phyloP scores from a whole-genome alignment of 2,888 invertebrate species.

The Chesias legatella region DNA sequence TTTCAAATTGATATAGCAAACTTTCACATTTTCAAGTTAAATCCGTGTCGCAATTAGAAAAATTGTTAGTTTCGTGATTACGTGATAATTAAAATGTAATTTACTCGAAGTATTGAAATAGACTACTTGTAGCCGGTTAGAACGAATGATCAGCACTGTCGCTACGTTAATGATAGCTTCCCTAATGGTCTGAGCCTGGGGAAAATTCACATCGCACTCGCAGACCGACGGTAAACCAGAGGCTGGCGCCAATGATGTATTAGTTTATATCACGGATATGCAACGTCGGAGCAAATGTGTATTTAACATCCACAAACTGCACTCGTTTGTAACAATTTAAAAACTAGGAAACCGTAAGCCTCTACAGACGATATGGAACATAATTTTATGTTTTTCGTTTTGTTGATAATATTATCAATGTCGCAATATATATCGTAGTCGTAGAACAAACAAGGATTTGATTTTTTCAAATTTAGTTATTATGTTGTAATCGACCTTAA shows the following conservation, averaged over 20 bases:
- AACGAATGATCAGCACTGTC: constrained; percentile 61
- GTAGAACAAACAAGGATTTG: no score
- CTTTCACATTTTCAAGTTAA: constrained; percentile 15
- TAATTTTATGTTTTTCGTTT: no score
- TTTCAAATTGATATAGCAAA: constrained; percentile 1
- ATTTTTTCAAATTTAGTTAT: no score
- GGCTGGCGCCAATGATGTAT: constrained; percentile 69
- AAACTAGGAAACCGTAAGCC: background rate
- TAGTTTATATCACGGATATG: constrained; percentile 66
- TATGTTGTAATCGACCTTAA: no score
- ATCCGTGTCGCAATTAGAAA: constrained; percentile 14
- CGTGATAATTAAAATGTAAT: constrained; percentile 46
- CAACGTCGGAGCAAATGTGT: constrained; percentile 26
- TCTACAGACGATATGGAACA: no score
- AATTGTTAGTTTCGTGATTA: constrained; percentile 32
- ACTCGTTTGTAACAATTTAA: constrained; percentile 2
- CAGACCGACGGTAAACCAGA: constrained; percentile 63
- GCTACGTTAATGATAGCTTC: constrained; percentile 73
- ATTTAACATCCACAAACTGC: constrained; percentile 16
- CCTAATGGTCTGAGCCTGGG: constrained; percentile 60
- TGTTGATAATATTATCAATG: no score
- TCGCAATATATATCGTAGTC: no score
- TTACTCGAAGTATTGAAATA: constrained; percentile 41
- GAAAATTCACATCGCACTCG: constrained; percentile 70
- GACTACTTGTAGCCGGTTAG: constrained; percentile 46